Evolutionary conservation across 2,113 vertebrate genomes (phyloP), one percentile per base, ranked within the genome.

Genomic region (Monarcha castaneiventris): DNA sequence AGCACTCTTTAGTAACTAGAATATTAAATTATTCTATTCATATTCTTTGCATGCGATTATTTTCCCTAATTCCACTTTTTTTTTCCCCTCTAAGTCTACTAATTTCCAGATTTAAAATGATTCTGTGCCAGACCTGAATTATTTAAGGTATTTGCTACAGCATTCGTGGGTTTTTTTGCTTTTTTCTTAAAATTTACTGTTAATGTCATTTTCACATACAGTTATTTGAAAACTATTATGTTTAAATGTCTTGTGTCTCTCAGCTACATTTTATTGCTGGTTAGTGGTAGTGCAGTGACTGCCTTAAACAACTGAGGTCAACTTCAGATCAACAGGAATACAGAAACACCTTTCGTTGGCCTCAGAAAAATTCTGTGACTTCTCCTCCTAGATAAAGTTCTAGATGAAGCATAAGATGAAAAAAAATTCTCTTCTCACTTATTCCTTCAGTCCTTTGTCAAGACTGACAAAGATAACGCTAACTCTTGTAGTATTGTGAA

Each of bases 1-100:
- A 96, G 87, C n/a, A 94, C 52, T 82, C 87, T 76, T 93, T 79
- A 93, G 66, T 95, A 89, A 94, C 64, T 84, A 74, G 84, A 94
- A 89, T 95, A 94, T 91, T 89, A 91, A 91, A 89, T 87, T 5
- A 89, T 89, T 80, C 52, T 91, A 92, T 90, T 95, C 56, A 72
- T 89, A 52, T 32, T 56, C 54, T 92, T 84, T 91, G 46, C 44
- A 76, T 91, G 37, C 56, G 73, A 92, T 84, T 92, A 95, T 94
- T 88, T 96, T 68, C 33, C 27, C 29, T 91, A 92, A 92, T 95
- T 90, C 56, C 12, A 84, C 43, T 52, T 64, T 29, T 43, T 27
- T 48, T 41, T 1, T 3, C 7, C 3, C 7, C 6, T 3, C 19
- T 13, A 64, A 71, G 22, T 49, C 62, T 67, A 55, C 64, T 87